These are phyloP conservation scores for Sylvilagus bachmani DNA, from an alignment of 2,113 vertebrate species.

Conservation along the genomic window DNA sequence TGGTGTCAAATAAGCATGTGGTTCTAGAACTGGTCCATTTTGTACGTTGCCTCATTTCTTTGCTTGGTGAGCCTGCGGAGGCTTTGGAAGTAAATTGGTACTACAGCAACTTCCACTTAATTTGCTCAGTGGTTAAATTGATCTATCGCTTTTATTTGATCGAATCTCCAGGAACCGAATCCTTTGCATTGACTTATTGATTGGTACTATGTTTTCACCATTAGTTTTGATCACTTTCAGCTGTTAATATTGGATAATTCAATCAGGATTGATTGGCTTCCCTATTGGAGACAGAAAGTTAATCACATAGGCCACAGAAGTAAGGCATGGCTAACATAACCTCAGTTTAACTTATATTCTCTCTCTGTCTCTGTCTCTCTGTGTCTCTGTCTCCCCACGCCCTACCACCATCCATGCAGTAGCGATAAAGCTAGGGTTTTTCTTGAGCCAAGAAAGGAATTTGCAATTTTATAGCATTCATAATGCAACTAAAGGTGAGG, in stretches of 20 bases:
- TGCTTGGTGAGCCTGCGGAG: constrained; percentile 59
- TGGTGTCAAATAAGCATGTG: constrained; percentile 50
- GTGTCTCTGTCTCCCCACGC: neutral
- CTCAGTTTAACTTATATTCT: constrained; percentile 8
- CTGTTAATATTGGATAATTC: constrained; percentile 85
- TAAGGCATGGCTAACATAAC: constrained; percentile 38
- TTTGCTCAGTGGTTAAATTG: constrained; percentile 82
- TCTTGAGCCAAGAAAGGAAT: neutral
- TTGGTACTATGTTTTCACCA: constrained; percentile 75
- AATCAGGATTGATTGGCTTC: constrained; percentile 82
- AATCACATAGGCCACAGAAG: constrained; percentile 75
- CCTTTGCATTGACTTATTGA: constrained; percentile 82
- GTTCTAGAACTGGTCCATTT: constrained; percentile 47
- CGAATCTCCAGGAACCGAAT: constrained; percentile 78
- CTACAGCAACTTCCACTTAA: constrained; percentile 76
- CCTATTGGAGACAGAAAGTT: constrained; percentile 70
- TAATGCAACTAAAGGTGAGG: neutral
- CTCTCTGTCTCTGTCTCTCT: neutral
- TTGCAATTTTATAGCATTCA: constrained; percentile 5
- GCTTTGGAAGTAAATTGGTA: constrained; percentile 75
- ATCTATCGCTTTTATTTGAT: constrained; percentile 82
- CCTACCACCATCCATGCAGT: neutral
- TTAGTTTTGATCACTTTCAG: constrained; percentile 81
- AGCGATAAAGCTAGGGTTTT: neutral
- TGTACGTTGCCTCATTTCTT: neutral